Evolutionary conservation across 2,888 invertebrate species (phyloP), one percentile per base, ranked within the genome.

Genomic region (Cosmorhoe ocellata): DNA sequence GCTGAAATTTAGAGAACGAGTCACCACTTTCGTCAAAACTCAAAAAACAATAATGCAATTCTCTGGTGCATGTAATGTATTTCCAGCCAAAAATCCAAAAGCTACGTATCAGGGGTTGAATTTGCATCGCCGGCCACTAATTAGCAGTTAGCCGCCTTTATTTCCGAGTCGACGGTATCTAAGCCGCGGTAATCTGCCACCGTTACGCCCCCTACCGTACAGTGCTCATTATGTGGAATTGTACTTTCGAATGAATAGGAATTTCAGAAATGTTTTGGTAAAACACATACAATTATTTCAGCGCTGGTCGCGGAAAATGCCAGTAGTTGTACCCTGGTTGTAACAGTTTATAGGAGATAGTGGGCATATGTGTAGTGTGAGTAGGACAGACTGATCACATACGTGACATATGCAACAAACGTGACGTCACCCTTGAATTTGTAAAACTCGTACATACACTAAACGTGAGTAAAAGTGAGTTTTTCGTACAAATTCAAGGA

Each of bases 91-190:
- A 48, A 47, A 32, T n/a, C 30, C 40, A 40, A 44, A 28, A 48
- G 36, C 47, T 48, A 48, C 43, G 38, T 53, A 44, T 46, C 51
- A 41, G 40, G 44, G 74, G 71, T 71, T 75, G 76, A 78, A 82
- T 83, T 83, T 78, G 78, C 82, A 81, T 76, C 66, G 69, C 64
- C 74, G 67, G 65, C 64, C 63, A 67, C 81, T 87, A 89, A 89
- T 89, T 89, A 88, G 80, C 74, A 80, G 84, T 76, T 81, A 74
- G 72, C 72, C 71, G 81, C 74, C 85, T 88, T 88, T 89, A 85
- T 87, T 87, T 89, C 88, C 86, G 77, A 75, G 73, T 70, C 63
- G 71, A 59, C 75, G 78, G 74, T 88, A 87, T 88, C 88, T 85
- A 78, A 79, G 76, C 81, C 74, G 54, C 64, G 69, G 78, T 81